These are phyloP conservation scores for Pelagia noctiluca DNA, from an alignment of 30 jellyfish, hydroid and myxozoan genomes.

Conservation along the genomic window DNA sequence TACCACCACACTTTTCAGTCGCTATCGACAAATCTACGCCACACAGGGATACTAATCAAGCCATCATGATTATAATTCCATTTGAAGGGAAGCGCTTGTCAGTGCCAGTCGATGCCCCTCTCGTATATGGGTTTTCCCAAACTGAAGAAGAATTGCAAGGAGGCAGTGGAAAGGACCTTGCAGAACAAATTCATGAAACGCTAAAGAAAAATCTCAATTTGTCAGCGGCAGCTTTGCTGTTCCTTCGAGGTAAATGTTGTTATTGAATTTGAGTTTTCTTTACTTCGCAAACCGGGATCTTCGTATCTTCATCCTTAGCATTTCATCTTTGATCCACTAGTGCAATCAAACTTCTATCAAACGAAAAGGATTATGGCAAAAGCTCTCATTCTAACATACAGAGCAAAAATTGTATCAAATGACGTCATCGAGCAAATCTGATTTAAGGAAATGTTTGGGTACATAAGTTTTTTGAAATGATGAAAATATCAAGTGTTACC, in stretches of 20 bases:
- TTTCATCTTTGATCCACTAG: no score
- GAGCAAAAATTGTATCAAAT: no score
- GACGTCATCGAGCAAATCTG: no score
- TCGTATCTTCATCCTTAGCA: no score
- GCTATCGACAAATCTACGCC: constrained; percentile 63
- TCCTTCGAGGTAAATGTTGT: constrained; percentile 4
- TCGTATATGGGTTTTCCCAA: constrained; percentile 21
- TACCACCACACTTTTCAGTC: constrained; percentile 46
- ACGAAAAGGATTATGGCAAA: no score
- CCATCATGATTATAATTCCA: constrained; percentile 36
- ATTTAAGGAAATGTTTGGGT: no score
- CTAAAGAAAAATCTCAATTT: constrained; percentile 4
- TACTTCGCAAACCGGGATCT: no score
- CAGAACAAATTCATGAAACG: not conserved
- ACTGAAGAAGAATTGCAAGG: not conserved
- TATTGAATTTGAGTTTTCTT: no score
- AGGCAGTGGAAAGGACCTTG: constrained; percentile 9
- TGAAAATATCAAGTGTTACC: no score
- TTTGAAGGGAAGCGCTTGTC: constrained; percentile 16
- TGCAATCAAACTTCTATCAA: no score
- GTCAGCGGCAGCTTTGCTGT: not conserved
- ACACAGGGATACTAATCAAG: constrained; percentile 54
- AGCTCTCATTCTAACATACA: no score
- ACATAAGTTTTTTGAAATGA: no score
- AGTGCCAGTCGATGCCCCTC: constrained; percentile 54